Base-by-base conservation (phyloP, 2,888 invertebrate genomes). In the Sinhomidia bicolor region DNA sequence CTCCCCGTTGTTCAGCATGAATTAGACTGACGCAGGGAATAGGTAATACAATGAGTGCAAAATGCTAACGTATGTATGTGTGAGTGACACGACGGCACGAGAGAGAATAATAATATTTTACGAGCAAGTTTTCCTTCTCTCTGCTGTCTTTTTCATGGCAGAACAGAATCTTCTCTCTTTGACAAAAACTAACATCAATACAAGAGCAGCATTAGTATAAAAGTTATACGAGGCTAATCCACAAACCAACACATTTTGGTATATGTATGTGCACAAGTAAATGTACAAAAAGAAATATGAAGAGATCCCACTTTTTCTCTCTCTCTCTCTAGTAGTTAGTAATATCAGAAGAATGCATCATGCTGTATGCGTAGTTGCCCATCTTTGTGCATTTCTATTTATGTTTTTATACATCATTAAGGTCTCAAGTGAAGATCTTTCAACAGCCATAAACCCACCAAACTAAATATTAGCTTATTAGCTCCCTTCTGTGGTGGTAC, bases 1-100 rank as follows among this genome's bases (percentile, higher is more conserved):
- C 32, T 36, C 20, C 79, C 57, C 57, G 79, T 79, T 79, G 79
- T 57, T 79, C 57, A 57, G 17, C 79, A 23, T 36, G 20, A 54
- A 4, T 17, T 78, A 2, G 44, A 26, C 44, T 74, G 41, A 20
- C 41, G 14, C 9, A 74, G 6, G 1, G 29, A 62, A 62, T 62
- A 62, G n/a, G n/a, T n/a, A n/a, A n/a, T n/a, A 26, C n/a, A 20
- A 57, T n/a, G 57, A 14, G 5, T 62, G 62, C 9, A 62, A 20
- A n/a, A 7, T 26, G 62, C 26, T 20, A 62, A 23, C 26, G 20
- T 57, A 29, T 17, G 14, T n/a, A 12, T 2, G 41, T 2, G 36
- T 36, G 3, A n/a, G n/a, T 26, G 26, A 12, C 12, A 62, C 3
- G 2, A 62, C 17, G 68, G n/a, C 1, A 20, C 26, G 5, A 68